Percentiles rank a stretch among this genome's conserved stretches.
phyloP scores from a whole-genome alignment of 2,888 invertebrate species.

The Gasteruption jaculator region DNA sequence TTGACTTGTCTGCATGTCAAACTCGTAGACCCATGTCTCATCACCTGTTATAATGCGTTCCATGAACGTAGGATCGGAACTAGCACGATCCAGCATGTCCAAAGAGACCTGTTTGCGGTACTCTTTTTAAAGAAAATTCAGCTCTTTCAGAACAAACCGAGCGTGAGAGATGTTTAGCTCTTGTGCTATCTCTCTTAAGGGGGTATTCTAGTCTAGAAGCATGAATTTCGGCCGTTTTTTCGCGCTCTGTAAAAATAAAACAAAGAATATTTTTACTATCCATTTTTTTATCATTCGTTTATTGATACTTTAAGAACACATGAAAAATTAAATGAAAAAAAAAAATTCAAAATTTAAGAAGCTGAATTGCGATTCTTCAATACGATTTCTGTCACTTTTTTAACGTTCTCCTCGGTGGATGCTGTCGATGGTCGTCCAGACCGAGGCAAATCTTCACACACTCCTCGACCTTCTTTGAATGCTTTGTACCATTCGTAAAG shows the following conservation, averaged over 20 bases:
- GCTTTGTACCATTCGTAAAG: slow-evolving; percentile 20
- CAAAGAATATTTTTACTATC: no score
- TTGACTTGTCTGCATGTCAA: slow-evolving; percentile 3
- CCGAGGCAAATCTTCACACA: slow-evolving; percentile 16
- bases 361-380: slow-evolving; percentile 10
- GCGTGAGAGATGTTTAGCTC: slow-evolving; percentile 4
- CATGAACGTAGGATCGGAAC: slow-evolving; percentile 18
- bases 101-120: slow-evolving; percentile 22
- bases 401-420: slow-evolving; percentile 29
- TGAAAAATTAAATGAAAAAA: no score
- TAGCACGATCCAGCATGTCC: slow-evolving; percentile 19
- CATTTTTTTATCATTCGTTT: no score
- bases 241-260: no score
- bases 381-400: slow-evolving; percentile 28
- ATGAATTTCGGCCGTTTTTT: no score
- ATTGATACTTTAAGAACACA: no score
- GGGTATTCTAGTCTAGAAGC: no score
- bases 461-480: slow-evolving; percentile 16
- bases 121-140: slow-evolving; percentile 24
- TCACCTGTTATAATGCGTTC: slow-evolving; percentile 24
- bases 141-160: slow-evolving; percentile 27
- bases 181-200: no score
- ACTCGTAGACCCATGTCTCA: slow-evolving; percentile 20
- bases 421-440: slow-evolving; percentile 20
- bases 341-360: no score